Percentiles rank a stretch among this genome's conserved stretches.
Conservation (phyloP, 2,113 vertebrate genomes). For the Dasyornis broadbenti region DNA sequence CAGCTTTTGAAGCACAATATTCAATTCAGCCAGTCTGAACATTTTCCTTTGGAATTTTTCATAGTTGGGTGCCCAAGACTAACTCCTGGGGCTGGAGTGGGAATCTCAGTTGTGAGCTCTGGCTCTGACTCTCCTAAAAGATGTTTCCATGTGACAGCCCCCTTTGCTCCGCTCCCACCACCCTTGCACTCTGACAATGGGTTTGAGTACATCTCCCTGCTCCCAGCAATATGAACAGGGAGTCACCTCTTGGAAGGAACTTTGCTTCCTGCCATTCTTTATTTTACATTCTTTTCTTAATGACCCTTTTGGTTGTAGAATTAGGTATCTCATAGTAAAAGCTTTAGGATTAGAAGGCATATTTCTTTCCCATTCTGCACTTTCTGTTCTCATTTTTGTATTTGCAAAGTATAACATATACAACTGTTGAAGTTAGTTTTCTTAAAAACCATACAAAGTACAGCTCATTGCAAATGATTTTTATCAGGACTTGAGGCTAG, state of each 20-base stretch:
- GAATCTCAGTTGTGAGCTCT: not conserved
- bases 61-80: not conserved
- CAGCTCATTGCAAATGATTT: not conserved
- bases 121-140: not conserved
- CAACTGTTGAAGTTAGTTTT: not conserved
- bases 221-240: not conserved
- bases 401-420: not conserved
- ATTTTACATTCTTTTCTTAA: not conserved
- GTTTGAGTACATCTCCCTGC: not conserved
- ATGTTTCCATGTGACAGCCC: accelerated
- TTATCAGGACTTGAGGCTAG: not conserved
- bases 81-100: accelerated
- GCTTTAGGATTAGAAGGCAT: not conserved
- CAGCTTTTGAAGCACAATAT: not conserved
- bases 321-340: not conserved
- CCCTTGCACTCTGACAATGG: accelerated
- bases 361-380: not conserved
- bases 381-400: not conserved
- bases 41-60: not conserved
- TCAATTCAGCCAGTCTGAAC: not conserved
- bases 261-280: not conserved
- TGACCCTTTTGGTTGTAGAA: not conserved
- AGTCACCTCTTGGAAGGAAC: not conserved
- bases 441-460: not conserved
- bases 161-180: accelerated